Conservation (phyloP, 2,113 vertebrate genomes). For the Sula dactylatra region DNA sequence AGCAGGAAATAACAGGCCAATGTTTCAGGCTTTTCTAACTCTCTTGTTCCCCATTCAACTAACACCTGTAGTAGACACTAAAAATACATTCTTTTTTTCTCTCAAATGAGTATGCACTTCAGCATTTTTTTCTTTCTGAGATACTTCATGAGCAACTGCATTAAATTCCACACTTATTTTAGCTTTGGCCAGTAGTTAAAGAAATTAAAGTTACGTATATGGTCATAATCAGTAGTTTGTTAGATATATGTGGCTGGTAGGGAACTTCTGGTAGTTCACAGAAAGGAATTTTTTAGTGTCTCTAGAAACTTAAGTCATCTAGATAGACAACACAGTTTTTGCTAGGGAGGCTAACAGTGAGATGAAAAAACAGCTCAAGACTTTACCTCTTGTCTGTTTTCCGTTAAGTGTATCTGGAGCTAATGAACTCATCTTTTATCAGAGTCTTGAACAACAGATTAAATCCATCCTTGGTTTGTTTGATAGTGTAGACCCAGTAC, state of each 20-base stretch:
- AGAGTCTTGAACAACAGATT: background rate
- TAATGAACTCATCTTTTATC: background rate
- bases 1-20: background rate
- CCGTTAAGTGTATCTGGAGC: background rate
- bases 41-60: background rate
- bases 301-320: background rate
- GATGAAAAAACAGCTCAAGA: background rate
- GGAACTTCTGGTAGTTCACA: background rate
- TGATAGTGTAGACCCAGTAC: background rate
- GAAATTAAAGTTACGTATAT: background rate
- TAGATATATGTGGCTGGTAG: background rate
- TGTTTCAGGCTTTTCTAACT: background rate
- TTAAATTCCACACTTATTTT: background rate
- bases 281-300: background rate
- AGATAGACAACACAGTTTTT: background rate
- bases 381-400: background rate
- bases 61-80: background rate
- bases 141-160: background rate
- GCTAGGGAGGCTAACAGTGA: background rate
- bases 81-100: background rate
- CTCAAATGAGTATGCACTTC: background rate
- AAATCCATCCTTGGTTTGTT: background rate
- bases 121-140: background rate
- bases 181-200: background rate
- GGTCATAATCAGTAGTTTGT: background rate